Evolutionary conservation across 2,113 vertebrate species (phyloP), one percentile per base, ranked within the genome.

Genomic region (Barnardius zonarius): DNA sequence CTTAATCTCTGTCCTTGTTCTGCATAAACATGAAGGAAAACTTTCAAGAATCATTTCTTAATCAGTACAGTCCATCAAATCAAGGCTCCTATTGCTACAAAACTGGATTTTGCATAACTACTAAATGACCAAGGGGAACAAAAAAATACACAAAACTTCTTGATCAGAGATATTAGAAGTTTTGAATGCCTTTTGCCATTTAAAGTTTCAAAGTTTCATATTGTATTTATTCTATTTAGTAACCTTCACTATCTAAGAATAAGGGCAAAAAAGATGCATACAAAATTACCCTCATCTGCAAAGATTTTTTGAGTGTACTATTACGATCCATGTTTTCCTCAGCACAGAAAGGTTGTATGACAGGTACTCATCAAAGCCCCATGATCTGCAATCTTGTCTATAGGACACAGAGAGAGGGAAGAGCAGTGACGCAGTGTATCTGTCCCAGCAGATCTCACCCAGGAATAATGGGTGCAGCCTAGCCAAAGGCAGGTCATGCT

Each of bases 281-380:
- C 37, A 69, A n/a, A 76, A 57, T n/a, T n/a, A 62, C 10, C 6
- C 22, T 41, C 3, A 52, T 7, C 10, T 13, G 7, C 52, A 52
- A 35, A 17, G 9, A 18, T 4, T 15, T 54, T 62, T 80, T 54
- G 39, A 7, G 7, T 61, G 25, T 30, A 20, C 43, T 75, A 2
- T 25, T 54, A 27, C 1, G 2, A 35, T 5, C 35, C 5, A 0
- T 2, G 3, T 46, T 51, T 63, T 22, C 10, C 12, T 52, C 30
- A 66, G 79, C 67, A 79, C 35, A 48, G 52, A n/a, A 22, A 52
- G 9, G 12, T 6, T 61, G 22, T 5, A 13, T 3, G 18, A 30
- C 48, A 85, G 16, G 31, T 12, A 31, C 67, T 19, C 8, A 57
- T 5, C 24, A 43, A 46, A 78, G 41, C 20, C 43, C 44, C 23